Conservation (phyloP, 2,888 invertebrate species). For the Leptopilina myrica region DNA sequence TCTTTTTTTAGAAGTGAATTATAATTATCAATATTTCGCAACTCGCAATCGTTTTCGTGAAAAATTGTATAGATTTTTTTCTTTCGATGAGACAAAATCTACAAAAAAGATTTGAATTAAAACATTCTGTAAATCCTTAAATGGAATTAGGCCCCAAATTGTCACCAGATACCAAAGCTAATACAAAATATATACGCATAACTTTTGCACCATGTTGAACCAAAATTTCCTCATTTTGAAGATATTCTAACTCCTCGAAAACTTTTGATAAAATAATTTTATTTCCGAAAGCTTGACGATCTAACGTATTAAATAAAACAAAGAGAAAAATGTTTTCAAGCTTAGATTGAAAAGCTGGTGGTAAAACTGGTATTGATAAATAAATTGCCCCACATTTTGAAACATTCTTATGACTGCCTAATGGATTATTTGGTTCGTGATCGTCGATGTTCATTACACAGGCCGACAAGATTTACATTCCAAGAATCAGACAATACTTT, state of each 20-base stretch:
- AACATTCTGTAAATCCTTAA: background rate
- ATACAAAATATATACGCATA: slow-evolving; percentile 29
- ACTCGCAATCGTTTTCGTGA: slow-evolving; percentile 47
- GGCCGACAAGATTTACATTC: no score
- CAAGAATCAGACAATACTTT: no score
- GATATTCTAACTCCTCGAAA: slow-evolving; percentile 50
- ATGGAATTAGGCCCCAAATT: slow-evolving; percentile 23
- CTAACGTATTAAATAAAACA: no score
- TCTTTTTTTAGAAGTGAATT: slow-evolving; percentile 16
- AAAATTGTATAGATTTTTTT: slow-evolving; percentile 45
- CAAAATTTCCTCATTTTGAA: slow-evolving; percentile 47
- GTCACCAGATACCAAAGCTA: background rate
- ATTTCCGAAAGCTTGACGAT: background rate
- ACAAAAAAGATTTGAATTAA: background rate
- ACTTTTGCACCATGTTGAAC: slow-evolving; percentile 42
- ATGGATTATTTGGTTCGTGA: no score
- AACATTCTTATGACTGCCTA: no score
- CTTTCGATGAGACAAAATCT: slow-evolving; percentile 36
- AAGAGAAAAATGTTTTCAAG: no score
- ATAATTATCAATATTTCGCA: slow-evolving; percentile 46
- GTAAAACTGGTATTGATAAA: no score
- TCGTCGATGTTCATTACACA: no score
- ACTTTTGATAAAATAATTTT: slow-evolving; percentile 18
- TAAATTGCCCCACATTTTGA: no score
- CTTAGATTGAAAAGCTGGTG: no score